Percentiles rank a stretch among this genome's conserved stretches.
Conservation (phyloP, 2,797 vertebrate genomes). For the Typhlichthys subterraneus region DNA sequence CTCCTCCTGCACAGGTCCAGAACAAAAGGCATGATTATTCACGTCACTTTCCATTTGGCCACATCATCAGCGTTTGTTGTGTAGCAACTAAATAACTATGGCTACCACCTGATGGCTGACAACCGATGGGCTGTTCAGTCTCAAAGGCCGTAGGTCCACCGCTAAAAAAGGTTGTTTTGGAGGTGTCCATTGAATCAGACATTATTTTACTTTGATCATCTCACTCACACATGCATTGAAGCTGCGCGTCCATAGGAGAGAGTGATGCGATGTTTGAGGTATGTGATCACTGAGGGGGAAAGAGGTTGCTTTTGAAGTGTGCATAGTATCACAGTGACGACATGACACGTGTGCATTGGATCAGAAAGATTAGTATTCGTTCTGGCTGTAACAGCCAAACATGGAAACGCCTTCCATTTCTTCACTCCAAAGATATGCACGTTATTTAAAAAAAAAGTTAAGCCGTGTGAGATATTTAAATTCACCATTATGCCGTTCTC, state of each 20-base stretch:
- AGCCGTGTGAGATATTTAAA: too few relatives aligned
- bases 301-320: conserved; percentile 50
- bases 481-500: too few relatives aligned
- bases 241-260: conserved; percentile 29
- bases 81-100: too few relatives aligned
- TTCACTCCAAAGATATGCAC: too few relatives aligned
- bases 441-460: too few relatives aligned
- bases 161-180: conserved; percentile 45
- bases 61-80: not conserved
- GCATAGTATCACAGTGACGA: conserved; percentile 51
- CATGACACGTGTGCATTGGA: conserved; percentile 35
- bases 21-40: conserved; percentile 23
- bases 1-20: conserved; percentile 13
- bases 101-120: not conserved
- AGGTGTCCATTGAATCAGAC: conserved; percentile 50
- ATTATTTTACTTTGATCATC: conserved; percentile 58
- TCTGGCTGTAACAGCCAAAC: conserved; percentile 37
- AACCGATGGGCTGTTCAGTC: conserved; percentile 9
- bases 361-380: conserved; percentile 34
- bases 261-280: conserved; percentile 50
- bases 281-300: conserved; percentile 41
- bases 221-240: conserved; percentile 41
- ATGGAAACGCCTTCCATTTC: conserved; percentile 34
- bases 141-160: conserved; percentile 22
- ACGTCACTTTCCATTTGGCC: conserved; percentile 14